Conservation (phyloP, 2,797 vertebrate genomes). For the Cheirogaleus major region DNA sequence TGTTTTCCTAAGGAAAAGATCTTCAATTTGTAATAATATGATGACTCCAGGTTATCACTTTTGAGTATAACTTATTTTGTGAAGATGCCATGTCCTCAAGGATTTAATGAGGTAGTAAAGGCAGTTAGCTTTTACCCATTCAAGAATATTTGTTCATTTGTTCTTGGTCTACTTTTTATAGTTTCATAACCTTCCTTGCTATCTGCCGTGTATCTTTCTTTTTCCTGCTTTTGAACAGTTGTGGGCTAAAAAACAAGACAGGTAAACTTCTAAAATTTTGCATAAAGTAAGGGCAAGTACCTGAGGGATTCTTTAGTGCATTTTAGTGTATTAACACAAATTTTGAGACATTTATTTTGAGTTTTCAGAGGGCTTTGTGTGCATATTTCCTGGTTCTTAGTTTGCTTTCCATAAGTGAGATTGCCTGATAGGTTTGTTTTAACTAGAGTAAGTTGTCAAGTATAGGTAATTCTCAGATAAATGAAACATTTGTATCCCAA, state of each 20-base stretch:
- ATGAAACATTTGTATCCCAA: neutral
- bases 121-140: neutral
- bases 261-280: neutral
- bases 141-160: neutral
- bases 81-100: neutral
- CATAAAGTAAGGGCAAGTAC: neutral
- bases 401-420: neutral
- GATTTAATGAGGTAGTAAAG: neutral
- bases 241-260: neutral
- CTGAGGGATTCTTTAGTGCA: neutral
- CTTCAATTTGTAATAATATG: neutral
- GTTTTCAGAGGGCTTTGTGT: neutral
- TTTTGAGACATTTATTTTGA: neutral
- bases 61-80: slow-evolving; percentile 7
- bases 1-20: slow-evolving; percentile 10
- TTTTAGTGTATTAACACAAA: neutral
- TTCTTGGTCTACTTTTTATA: neutral
- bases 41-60: neutral
- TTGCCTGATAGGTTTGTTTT: neutral
- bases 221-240: neutral
- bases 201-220: neutral
- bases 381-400: neutral
- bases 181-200: neutral
- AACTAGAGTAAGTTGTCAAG: neutral
- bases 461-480: neutral